Evolutionary conservation across 1,140 invertebrate species (phyloP), one percentile per base, ranked within the genome.

Genomic region (Drosophila melanica): DNA sequence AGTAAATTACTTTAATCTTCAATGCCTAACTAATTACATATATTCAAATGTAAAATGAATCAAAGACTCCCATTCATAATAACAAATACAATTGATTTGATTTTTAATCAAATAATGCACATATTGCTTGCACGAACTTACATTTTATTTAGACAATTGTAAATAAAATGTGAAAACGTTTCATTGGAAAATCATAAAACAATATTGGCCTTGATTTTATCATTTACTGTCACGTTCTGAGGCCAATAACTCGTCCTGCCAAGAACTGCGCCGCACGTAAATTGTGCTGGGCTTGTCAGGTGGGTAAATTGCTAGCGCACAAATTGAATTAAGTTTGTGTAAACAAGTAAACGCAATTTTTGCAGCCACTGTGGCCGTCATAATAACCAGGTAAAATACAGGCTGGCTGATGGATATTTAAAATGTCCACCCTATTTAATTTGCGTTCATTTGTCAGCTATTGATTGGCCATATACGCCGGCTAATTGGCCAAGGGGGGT

Each of bases 401-500:
- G 33, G 33, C 9, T 35, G 33, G 0, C 8, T 35, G 30, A 33
- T 33, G 9, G 7, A 10, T 35, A 35, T 57, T 63, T 18, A 7
- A 53, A 72, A 67, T 54, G 33, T 18, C 23, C 18, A 20, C 9
- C 45, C 16, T 33, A 53, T 66, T 68, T 30, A 50, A 71, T 60
- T 71, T 68, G 35, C 23, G 50, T 57, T 63, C 58, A 72, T 58
- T 77, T 77, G 71, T 51, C 27, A 59, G 44, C 45, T 39, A 70
- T 79, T 80, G 71, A 62, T 77, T 63, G 47, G 39, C 51, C 37
- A 42, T 55, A 70, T 58, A 60, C 44, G 18, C 39, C 47, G 51
- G 10, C 70, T 81, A 81, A 81, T 81, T 77, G 69, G 44, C 48
- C 50, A 54, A 54, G 57, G 45, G 65, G 45, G 65, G 67, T 69